A percentile compares a stretch with the other conserved stretches of the same genome.
Evolutionary conservation across 1,140 invertebrate species (phyloP).

Genomic region (Chionoecetes opilio): DNA sequence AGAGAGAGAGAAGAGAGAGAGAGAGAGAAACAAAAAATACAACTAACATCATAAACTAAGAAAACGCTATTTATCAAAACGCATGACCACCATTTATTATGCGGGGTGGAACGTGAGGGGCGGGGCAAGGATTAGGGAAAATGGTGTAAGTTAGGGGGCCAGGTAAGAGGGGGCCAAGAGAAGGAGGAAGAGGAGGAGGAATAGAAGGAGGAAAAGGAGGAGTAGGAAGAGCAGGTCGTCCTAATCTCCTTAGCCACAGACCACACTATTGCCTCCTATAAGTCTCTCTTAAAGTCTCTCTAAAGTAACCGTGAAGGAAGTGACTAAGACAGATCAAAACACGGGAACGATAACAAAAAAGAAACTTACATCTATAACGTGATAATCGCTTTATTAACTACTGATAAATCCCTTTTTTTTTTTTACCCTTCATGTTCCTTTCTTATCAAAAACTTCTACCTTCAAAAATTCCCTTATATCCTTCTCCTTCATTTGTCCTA

Average conservation of each 20-base stretch:
- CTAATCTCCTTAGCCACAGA: neutral
- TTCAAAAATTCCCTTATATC: no score
- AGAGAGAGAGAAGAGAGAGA: no score
- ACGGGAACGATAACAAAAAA: no score
- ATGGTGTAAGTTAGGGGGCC: no score
- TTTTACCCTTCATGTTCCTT: neutral
- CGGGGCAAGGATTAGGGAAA: no score
- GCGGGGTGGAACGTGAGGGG: no score
- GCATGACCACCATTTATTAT: no score
- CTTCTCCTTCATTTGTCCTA: neutral
- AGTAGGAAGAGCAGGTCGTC: neutral
- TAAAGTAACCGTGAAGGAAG: neutral
- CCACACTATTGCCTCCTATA: neutral
- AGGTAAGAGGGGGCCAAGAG: neutral
- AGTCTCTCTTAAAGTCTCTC: neutral
- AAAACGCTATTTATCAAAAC: no score
- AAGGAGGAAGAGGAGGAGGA: neutral
- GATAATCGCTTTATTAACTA: neutral
- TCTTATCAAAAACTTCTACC: neutral
- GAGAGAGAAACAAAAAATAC: no score
- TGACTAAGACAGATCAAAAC: neutral
- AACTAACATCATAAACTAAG: no score
- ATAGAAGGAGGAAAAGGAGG: neutral
- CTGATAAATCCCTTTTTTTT: neutral
- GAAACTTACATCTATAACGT: no score